These are phyloP conservation scores for Sceliomorpha sp. DNA, from an alignment of 2,888 invertebrate species.

Conservation along the genomic window DNA sequence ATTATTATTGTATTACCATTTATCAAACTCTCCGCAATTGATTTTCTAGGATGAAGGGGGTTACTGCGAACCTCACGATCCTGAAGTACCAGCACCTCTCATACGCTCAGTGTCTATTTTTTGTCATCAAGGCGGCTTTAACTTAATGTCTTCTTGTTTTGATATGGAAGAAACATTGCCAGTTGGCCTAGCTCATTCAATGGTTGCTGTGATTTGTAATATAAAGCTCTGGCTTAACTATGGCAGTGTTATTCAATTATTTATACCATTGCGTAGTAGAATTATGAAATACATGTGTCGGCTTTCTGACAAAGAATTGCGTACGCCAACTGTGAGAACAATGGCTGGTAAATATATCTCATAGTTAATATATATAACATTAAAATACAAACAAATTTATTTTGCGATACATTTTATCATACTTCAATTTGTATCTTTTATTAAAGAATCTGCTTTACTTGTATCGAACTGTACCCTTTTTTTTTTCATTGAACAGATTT, in stretches of 20 bases:
- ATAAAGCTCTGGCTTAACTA: constrained; percentile 96
- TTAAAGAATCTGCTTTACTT: too few species aligned
- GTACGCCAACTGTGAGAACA: constrained; percentile 92
- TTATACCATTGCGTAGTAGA: constrained; percentile 92
- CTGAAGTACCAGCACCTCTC: constrained; percentile 94
- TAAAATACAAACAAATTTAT: too few species aligned
- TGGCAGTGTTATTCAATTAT: constrained; percentile 92
- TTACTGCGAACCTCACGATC: constrained; percentile 95
- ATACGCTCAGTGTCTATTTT: constrained; percentile 96
- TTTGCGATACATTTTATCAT: too few species aligned
- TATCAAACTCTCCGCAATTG: too few species aligned
- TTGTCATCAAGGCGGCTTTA: constrained; percentile 94
- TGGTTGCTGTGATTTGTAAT: constrained; percentile 95
- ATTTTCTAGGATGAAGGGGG: constrained; percentile 84
- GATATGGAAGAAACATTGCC: constrained; percentile 89
- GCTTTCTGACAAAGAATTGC: constrained; percentile 93
- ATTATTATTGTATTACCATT: too few species aligned
- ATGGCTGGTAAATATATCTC: constrained; percentile 87
- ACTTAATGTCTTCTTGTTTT: constrained; percentile 93
- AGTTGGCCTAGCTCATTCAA: constrained; percentile 93
- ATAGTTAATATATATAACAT: too few species aligned
- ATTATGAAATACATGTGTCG: constrained; percentile 96
- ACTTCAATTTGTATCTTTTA: too few species aligned
- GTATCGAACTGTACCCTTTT: not conserved
- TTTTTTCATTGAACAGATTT: constrained; percentile 84